These are phyloP conservation scores for Serrognathus titanus DNA, from an alignment of 2,888 invertebrate genomes.

Conservation along the genomic window DNA sequence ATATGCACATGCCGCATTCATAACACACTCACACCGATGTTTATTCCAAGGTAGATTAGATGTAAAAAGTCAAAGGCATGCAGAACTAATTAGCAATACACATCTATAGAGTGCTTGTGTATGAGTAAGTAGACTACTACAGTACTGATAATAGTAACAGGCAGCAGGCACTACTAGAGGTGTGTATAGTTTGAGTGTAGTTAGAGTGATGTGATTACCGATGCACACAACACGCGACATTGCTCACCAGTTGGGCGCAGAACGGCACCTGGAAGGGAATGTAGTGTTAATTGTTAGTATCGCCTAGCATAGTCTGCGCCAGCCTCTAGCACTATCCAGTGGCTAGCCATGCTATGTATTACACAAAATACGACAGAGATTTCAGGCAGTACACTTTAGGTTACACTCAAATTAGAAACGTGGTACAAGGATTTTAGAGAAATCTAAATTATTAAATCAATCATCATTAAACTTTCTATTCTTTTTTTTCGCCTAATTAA, in stretches of 20 bases:
- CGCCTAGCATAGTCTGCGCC: slow-evolving; percentile 47
- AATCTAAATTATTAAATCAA: too few species aligned
- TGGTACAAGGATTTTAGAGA: too few species aligned
- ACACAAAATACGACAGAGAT: background rate
- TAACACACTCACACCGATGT: slow-evolving; percentile 13
- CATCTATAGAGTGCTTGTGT: slow-evolving; percentile 48
- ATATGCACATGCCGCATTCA: slow-evolving; percentile 28
- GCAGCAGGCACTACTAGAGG: slow-evolving; percentile 49
- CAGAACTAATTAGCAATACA: slow-evolving; percentile 26
- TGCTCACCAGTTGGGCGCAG: slow-evolving; percentile 93
- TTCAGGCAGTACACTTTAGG: background rate
- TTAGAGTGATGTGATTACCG: slow-evolving; percentile 84
- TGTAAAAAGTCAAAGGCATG: background rate
- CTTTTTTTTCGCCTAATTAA: too few species aligned
- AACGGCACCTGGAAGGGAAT: slow-evolving; percentile 78
- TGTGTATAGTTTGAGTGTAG: slow-evolving; percentile 45
- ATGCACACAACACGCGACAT: slow-evolving; percentile 93
- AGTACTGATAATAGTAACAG: slow-evolving; percentile 15
- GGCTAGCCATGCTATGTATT: slow-evolving; percentile 43
- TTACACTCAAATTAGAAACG: too few species aligned
- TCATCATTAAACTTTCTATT: too few species aligned
- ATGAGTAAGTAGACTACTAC: slow-evolving; percentile 4
- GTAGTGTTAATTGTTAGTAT: slow-evolving; percentile 54
- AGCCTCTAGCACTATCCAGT: slow-evolving; percentile 40
- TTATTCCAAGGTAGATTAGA: background rate